A percentile compares a stretch with the other conserved stretches of the same genome.
Conservation (phyloP, 1,140 invertebrate genomes). For the Eumeta japonica region DNA sequence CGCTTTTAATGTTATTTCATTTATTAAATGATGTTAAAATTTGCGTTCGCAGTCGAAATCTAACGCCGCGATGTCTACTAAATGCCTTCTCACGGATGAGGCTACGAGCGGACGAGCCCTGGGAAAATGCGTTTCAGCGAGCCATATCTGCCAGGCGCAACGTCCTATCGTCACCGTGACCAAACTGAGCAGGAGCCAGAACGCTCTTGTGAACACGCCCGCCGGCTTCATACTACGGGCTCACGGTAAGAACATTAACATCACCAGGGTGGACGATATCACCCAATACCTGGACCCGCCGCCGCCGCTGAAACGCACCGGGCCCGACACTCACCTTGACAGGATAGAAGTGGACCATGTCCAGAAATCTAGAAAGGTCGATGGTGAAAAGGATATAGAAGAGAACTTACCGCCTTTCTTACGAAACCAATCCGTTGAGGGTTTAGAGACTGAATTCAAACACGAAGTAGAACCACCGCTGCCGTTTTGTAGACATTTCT, state of each 20-base stretch:
- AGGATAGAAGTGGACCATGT: constrained; percentile 4
- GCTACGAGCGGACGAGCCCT: constrained; percentile 15
- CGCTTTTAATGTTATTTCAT: no score
- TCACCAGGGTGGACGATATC: constrained; percentile 46
- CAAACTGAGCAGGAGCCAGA: constrained; percentile 20
- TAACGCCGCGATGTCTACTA: constrained; percentile 17
- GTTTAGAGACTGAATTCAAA: constrained; percentile 35
- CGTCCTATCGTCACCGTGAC: constrained; percentile 15
- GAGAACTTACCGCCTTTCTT: constrained; percentile 36
- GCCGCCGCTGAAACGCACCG: constrained; percentile 27
- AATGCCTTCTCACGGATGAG: neutral
- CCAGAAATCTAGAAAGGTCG: constrained; percentile 25
- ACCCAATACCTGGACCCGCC: constrained; percentile 47
- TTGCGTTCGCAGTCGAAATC: constrained; percentile 26
- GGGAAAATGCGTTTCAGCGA: constrained; percentile 45
- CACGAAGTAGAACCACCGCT: constrained; percentile 19
- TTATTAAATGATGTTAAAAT: neutral
- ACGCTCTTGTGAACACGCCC: constrained; percentile 22
- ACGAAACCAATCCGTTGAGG: constrained; percentile 49
- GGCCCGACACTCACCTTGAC: constrained; percentile 28
- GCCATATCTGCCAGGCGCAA: constrained; percentile 22
- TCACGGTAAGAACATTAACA: constrained; percentile 33
- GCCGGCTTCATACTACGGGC: constrained; percentile 47
- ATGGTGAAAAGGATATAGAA: constrained; percentile 9
- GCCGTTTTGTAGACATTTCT: constrained; percentile 37